These are phyloP conservation scores for Bombus sylvicola DNA, from an alignment of 1,140 invertebrate genomes.

Conservation along the genomic window DNA sequence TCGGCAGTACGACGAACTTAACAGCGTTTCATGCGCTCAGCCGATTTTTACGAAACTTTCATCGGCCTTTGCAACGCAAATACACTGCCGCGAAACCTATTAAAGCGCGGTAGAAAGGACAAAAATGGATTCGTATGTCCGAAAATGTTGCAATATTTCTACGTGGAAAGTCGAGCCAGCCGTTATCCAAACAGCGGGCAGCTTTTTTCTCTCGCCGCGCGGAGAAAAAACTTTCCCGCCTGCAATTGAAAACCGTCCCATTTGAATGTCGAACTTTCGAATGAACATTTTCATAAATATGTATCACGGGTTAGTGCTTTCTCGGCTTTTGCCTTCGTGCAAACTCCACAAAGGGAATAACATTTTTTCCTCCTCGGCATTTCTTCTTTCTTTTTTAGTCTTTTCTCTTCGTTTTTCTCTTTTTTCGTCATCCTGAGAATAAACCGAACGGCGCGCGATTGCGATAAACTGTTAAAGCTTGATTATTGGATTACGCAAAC, in stretches of 20 bases:
- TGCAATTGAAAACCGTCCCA: slow-evolving; percentile 31
- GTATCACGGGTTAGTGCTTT: slow-evolving; percentile 1
- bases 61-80: background rate
- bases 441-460: background rate
- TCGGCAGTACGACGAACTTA: slow-evolving; percentile 10
- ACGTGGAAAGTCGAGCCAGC: background rate
- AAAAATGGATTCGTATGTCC: slow-evolving; percentile 14
- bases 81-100: background rate
- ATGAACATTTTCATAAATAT: slow-evolving; percentile 48
- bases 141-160: slow-evolving; percentile 33
- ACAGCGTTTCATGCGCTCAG: background rate
- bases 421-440: background rate
- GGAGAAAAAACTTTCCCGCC: slow-evolving; percentile 21
- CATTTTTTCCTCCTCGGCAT: background rate
- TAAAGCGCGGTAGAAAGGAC: background rate
- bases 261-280: slow-evolving; percentile 44
- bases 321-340: background rate
- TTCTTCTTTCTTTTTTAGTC: background rate
- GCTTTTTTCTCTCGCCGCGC: background rate
- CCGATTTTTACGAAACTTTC: slow-evolving; percentile 30
- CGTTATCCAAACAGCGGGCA: slow-evolving; percentile 9
- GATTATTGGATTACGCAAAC: slow-evolving; percentile 16
- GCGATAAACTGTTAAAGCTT: background rate
- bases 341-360: background rate
- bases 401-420: background rate